Base-by-base conservation (phyloP, 2,113 vertebrate genomes). In the Malurus alboscapulatus region DNA sequence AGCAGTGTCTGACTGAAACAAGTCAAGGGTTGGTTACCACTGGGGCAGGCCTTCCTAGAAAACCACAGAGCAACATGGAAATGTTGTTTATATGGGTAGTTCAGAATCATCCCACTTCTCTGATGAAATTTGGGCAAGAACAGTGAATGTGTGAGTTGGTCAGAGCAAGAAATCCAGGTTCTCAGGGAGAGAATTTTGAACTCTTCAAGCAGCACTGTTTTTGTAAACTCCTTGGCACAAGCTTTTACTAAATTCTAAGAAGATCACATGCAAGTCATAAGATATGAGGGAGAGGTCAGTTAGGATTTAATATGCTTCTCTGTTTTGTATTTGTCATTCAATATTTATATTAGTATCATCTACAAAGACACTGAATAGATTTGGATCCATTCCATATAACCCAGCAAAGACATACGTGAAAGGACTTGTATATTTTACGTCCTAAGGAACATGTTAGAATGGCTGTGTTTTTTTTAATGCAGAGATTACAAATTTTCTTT, bases 201-300 rank as follows among this genome's bases (percentile, higher is more conserved):
- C 38, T 76, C 78, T 90, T 83, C 72, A 67, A 84, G 76, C 88
- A 96, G 63, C 51, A 22, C 63, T 93, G 86, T 93, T 90, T 90
- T 90, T 29, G 54, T 90, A 86, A 96, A 93, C 83, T 84, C 21
- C 32, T 95, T 96, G 93, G 90, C 93, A 93, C 38, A 51, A 50
- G 51, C 65, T 77, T 92, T 92, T 66, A 69, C 72, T 88, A 59
- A 90, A 74, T 92, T 92, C 67, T 86, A 9, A 86, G 75, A 79
- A 79, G 79, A 59, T 96, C 96, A 90, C 92, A 90, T 93, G 92
- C 65, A 73, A 93, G 96, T 95, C 96, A 85, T 91, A 92, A 92
- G 92, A 92, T 94, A 75, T 5, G 66, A 95, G 62, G 78, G 82
- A 91, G 87, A 95, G 92, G 87, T 87, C 93, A 73, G 87, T 82